Base-by-base conservation (phyloP, 2,888 invertebrate species). In the Rhamphomyia laevipes region DNA sequence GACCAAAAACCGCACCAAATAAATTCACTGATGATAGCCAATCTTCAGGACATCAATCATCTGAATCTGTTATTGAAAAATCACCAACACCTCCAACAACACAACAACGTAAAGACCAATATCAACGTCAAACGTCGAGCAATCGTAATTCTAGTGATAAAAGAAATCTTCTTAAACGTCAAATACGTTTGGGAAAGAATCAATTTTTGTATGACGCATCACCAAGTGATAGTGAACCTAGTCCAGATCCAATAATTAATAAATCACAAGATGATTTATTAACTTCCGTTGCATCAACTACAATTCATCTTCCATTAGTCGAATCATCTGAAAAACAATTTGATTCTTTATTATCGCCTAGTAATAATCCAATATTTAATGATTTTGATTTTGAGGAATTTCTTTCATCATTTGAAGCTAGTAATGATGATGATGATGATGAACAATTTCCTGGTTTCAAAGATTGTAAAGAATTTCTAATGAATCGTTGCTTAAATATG, bases 371-470 rank as follows among this genome's bases (percentile, higher is more conserved):
- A 27, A 60, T 62, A 21, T 77, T 78, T 57, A 78, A 77, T 63
- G 78, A 80, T 62, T 78, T 72, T 55, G 68, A 72, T 59, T 74
- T 82, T 54, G 82, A 82, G 61, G 82, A 82, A 65, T 76, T 82
- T 60, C 77, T 81, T 69, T 78, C 77, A 57, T 77, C 80, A 54
- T 81, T 82, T 62, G 81, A 81, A 55, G 63, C 68, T 49, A 42
- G 23, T 42, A 42, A 42, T 57, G 81, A 82, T 58, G 78, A 81
- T 61, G 73, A 65, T 45, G 66, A n/a, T n/a, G 51, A 49, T 45
- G 66, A 67, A 55, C 70, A 65, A 61, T 72, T 67, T 63, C 73
- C 74, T 6, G 64, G 73, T 50, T 67, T 76, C 52, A 73, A 69
- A 58, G 69, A 70, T 58, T 70, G 70, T 54, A 66, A 68, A 55